Conservation (phyloP, 2,888 invertebrate genomes). For the Matsumyia berberina region DNA sequence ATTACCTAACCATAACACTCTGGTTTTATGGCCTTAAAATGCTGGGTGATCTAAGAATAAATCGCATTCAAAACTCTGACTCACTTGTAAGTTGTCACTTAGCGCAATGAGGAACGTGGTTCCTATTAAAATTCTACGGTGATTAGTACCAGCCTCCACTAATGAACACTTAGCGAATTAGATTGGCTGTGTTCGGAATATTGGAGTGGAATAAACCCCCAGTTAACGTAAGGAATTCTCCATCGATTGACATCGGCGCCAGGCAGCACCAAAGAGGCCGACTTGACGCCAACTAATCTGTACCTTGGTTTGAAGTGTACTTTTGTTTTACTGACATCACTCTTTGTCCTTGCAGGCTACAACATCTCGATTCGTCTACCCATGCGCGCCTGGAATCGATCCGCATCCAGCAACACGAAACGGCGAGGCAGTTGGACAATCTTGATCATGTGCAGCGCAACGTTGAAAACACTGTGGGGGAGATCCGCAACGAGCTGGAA, state of each 20-base stretch:
- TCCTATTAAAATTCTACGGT: conserved; percentile 9
- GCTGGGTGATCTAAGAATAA: conserved; percentile 25
- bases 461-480: conserved; percentile 82
- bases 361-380: conserved; percentile 83
- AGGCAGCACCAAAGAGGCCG: conserved; percentile 20
- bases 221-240: conserved; percentile 8
- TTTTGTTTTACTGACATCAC: conserved; percentile 9
- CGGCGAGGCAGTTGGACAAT: conserved; percentile 82
- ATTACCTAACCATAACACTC: background rate
- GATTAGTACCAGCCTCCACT: conserved; percentile 16
- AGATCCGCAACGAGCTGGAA: conserved; percentile 83
- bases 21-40: conserved; percentile 1
- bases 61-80: conserved; percentile 9
- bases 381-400: conserved; percentile 83
- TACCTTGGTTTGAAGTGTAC: background rate
- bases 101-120: conserved; percentile 5
- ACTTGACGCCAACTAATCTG: conserved; percentile 4
- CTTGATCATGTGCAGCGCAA: conserved; percentile 84
- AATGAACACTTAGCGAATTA: conserved; percentile 6
- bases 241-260: conserved; percentile 4
- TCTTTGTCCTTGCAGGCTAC: conserved; percentile 80
- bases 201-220: background rate
- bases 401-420: conserved; percentile 83
- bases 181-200: background rate
- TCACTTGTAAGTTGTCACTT: conserved; percentile 25